A percentile compares a stretch with the other conserved stretches of the same genome.
phyloP scores from a whole-genome alignment of 2,888 invertebrate genomes.

The Nebria brevicollis region DNA sequence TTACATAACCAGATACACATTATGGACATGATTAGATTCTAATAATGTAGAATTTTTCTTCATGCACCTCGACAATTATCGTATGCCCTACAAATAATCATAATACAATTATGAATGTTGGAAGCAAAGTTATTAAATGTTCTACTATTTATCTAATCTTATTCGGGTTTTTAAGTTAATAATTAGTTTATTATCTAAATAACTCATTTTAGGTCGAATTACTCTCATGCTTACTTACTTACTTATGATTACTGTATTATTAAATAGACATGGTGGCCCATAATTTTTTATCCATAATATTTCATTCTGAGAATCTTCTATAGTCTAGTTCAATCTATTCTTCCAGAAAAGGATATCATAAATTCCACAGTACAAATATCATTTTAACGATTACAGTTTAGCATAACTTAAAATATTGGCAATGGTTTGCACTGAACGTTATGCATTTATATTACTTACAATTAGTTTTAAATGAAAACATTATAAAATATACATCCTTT shows the following conservation, averaged over 20 bases:
- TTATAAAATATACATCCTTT: too few species aligned
- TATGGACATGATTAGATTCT: constrained; percentile 24
- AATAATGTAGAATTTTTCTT: constrained; percentile 28
- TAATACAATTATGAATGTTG: background rate
- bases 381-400: too few species aligned
- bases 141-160: background rate
- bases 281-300: background rate
- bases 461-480: too few species aligned
- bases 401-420: too few species aligned
- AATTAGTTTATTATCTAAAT: background rate
- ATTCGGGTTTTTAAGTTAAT: background rate
- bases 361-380: background rate
- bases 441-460: too few species aligned
- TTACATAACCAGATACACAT: constrained; percentile 28
- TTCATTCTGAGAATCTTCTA: background rate
- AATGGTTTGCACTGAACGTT: too few species aligned
- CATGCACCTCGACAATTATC: constrained; percentile 3
- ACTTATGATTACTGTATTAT: background rate
- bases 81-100: background rate
- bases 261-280: background rate
- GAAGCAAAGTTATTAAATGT: background rate
- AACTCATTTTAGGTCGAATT: background rate
- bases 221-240: background rate
- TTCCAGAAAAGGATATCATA: background rate
- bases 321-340: background rate